Percentiles rank a stretch among this genome's conserved stretches.
These are phyloP conservation scores for Sebastes iracundus DNA, from an alignment of 2,797 vertebrate species.

Conservation along the genomic window DNA sequence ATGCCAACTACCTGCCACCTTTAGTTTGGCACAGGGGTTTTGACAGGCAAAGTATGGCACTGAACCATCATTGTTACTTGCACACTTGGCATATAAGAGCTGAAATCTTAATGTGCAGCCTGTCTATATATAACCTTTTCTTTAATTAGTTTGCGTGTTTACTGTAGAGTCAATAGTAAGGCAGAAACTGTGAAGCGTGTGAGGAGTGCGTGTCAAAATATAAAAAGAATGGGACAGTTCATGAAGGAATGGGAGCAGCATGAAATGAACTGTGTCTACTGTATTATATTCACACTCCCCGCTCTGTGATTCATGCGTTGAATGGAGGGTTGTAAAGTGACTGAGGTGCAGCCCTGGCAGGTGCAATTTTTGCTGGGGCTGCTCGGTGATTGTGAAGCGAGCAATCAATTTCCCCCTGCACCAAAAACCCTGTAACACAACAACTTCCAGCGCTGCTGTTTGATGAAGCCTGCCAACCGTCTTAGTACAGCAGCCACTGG, in stretches of 20 bases:
- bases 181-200: neutral
- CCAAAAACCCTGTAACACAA: conserved; percentile 51
- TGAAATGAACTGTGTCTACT: conserved; percentile 6
- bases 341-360: conserved; percentile 56
- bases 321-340: conserved; percentile 47
- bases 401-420: conserved; percentile 67
- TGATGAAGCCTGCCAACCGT: conserved; percentile 55
- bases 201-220: neutral
- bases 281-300: conserved; percentile 3
- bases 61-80: neutral
- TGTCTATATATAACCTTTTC: neutral
- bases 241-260: neutral
- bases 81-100: neutral
- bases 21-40: conserved; percentile 10
- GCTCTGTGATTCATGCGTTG: conserved; percentile 44
- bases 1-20: conserved; percentile 66
- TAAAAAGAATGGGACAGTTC: neutral
- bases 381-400: conserved; percentile 46
- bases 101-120: neutral
- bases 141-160: neutral
- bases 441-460: conserved; percentile 52
- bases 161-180: neutral
- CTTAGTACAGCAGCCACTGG: conserved; percentile 39
- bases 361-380: conserved; percentile 55
- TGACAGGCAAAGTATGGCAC: conserved; percentile 12